A percentile compares a stretch with the other conserved stretches of the same genome.
These are phyloP conservation scores for Conchocele bisecta DNA, from an alignment of 2,888 invertebrate genomes.

Conservation along the genomic window DNA sequence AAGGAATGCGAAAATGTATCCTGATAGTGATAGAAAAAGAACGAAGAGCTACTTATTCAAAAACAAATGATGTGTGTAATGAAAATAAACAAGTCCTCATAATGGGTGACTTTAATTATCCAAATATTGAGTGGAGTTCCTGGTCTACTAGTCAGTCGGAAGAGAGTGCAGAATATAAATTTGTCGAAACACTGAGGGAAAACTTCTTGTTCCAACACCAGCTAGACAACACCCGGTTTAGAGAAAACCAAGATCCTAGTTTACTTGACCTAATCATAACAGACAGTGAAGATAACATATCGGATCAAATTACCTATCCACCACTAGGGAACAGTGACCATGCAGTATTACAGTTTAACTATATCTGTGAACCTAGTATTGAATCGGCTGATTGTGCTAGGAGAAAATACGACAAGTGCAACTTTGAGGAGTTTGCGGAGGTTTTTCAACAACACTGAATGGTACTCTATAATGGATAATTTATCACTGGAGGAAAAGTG, in stretches of 20 bases:
- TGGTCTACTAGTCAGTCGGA: constrained; percentile 7
- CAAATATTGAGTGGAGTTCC: constrained; percentile 4
- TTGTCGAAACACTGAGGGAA: constrained; percentile 10
- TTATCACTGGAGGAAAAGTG: neutral
- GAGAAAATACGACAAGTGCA: neutral
- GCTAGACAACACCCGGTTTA: neutral
- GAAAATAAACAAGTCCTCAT: neutral
- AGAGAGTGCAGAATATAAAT: constrained; percentile 4
- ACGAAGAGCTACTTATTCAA: no score
- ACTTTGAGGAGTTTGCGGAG: neutral
- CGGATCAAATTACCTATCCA: no score
- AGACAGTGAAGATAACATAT: neutral
- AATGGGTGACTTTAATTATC: constrained; percentile 18
- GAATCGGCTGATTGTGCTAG: no score
- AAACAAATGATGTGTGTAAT: neutral
- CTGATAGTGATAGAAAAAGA: no score
- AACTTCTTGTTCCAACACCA: constrained; percentile 5
- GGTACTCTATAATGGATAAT: constrained; percentile 1
- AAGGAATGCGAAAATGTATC: no score
- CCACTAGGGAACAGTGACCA: no score
- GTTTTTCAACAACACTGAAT: neutral
- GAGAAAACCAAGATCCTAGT: neutral
- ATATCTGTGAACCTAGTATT: no score
- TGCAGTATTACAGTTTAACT: no score
- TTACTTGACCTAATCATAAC: neutral